Evolutionary conservation across 2,888 invertebrate genomes (phyloP).

Genomic region (Taenaris catops): DNA sequence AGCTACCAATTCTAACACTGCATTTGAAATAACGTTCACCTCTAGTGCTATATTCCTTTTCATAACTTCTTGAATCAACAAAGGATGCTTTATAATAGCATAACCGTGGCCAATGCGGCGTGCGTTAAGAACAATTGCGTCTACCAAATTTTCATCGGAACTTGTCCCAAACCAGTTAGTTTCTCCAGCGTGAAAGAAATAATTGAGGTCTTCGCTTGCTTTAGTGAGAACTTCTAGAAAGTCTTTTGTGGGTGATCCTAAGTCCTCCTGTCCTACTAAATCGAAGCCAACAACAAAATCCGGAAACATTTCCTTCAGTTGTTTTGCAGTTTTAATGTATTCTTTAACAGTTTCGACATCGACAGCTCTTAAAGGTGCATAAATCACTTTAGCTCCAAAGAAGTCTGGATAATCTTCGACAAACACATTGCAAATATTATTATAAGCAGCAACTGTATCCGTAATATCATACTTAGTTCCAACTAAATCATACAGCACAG

Average conservation of each 20-base stretch:
- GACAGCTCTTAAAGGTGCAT: conserved; percentile 80
- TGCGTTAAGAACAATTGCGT: conserved; percentile 85
- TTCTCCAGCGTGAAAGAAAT: conserved; percentile 91
- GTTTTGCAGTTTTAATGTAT: conserved; percentile 52
- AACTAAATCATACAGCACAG: conserved; percentile 82
- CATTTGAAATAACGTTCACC: conserved; percentile 89
- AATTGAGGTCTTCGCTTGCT: conserved; percentile 73
- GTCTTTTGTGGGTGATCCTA: conserved; percentile 80
- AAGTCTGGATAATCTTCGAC: conserved; percentile 81
- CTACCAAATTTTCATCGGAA: conserved; percentile 86
- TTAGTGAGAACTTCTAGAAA: conserved; percentile 77
- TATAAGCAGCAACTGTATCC: conserved; percentile 78
- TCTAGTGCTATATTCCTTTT: conserved; percentile 84
- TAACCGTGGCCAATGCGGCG: conserved; percentile 90
- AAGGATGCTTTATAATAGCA: conserved; percentile 86
- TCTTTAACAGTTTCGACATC: conserved; percentile 49
- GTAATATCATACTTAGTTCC: conserved; percentile 74
- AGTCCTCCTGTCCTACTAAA: conserved; percentile 90
- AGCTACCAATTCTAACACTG: conserved; percentile 83
- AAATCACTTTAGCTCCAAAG: conserved; percentile 84
- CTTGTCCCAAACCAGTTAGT: conserved; percentile 85
- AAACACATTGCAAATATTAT: conserved; percentile 78
- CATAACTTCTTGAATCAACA: conserved; percentile 79
- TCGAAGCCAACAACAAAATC: conserved; percentile 89
- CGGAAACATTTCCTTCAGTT: conserved; percentile 76